Evolutionary conservation across 2,113 vertebrate genomes (phyloP), one percentile per base, ranked within the genome.

Genomic region (Grammomys surdaster): DNA sequence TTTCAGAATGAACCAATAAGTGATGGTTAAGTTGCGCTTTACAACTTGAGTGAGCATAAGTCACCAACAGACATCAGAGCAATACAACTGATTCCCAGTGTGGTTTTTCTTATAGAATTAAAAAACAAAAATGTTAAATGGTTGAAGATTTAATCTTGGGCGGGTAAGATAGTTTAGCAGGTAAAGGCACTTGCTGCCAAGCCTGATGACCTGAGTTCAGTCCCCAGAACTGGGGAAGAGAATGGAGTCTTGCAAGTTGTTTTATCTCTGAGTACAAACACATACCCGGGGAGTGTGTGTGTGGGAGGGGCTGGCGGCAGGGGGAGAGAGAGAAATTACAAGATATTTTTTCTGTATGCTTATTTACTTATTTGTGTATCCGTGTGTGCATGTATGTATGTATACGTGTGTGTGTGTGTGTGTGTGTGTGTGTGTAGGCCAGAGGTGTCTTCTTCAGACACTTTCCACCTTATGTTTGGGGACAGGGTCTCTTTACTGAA

Each of bases 91-190:
- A 56, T 87, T n/a, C 76, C 77, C 13, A 33, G 0, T 86, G 3
- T 94, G 8, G 11, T 19, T 11, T 40, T 75, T 93, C 72, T 4
- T 91, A 65, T 85, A 84, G 54, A 28, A 60, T n/a, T 40, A 60
- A 58, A 81, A 82, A 51, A 72, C 17, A 36, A 70, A 73, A 22
- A 58, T 97, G 80, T 70, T 24, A 43, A 88, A 93, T 78, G 17
- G 9, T 33, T 93, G 46, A 89, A 92, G 84, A 33, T 93, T 54
- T 65, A 94, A 54, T 33, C 3, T 51, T 48, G 63, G 43, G 17
- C 9, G 33, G 40, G 56, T 14, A 2, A 48, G 84, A 6, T 12
- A 12, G 63, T 11, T 86, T 46, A 69, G 40, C 43, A 22, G 43
- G 28, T 65, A 86, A 86, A 33, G 60, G 58, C 56, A 63, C 26